These are phyloP conservation scores for Galerucella calmariensis DNA, from an alignment of 2,888 invertebrate species.

Conservation along the genomic window DNA sequence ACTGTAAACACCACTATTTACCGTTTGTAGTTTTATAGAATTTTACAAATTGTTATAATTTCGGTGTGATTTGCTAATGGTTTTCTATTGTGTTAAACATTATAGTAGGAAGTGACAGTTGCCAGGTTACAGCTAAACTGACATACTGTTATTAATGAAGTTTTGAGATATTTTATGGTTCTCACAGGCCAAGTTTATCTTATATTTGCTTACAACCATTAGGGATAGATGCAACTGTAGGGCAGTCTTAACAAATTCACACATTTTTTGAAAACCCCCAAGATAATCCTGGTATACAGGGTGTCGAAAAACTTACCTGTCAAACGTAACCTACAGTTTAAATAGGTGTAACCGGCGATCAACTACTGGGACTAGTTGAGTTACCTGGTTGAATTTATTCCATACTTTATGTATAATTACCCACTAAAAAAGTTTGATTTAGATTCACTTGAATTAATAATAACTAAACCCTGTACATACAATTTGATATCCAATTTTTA, in stretches of 20 bases:
- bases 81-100: conserved; percentile 43
- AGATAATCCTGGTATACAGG: neutral
- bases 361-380: too few relatives aligned
- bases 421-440: too few relatives aligned
- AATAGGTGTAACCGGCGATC: too few relatives aligned
- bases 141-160: conserved; percentile 43
- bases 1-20: conserved; percentile 41
- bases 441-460: neutral
- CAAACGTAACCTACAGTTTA: too few relatives aligned
- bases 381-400: too few relatives aligned
- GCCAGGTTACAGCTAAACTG: conserved; percentile 34
- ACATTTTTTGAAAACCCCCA: too few relatives aligned
- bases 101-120: conserved; percentile 40
- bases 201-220: neutral
- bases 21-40: conserved; percentile 39
- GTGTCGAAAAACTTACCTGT: neutral
- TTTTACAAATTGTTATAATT: conserved; percentile 43
- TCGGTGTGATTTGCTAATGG: conserved; percentile 45
- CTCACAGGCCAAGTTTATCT: conserved; percentile 15
- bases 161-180: conserved; percentile 32
- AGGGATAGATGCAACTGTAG: neutral
- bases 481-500: conserved; percentile 1
- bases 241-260: neutral
- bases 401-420: too few relatives aligned
- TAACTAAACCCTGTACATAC: neutral